phyloP scores from a whole-genome alignment of 2,113 vertebrate genomes.

The Lycaon pictus region DNA sequence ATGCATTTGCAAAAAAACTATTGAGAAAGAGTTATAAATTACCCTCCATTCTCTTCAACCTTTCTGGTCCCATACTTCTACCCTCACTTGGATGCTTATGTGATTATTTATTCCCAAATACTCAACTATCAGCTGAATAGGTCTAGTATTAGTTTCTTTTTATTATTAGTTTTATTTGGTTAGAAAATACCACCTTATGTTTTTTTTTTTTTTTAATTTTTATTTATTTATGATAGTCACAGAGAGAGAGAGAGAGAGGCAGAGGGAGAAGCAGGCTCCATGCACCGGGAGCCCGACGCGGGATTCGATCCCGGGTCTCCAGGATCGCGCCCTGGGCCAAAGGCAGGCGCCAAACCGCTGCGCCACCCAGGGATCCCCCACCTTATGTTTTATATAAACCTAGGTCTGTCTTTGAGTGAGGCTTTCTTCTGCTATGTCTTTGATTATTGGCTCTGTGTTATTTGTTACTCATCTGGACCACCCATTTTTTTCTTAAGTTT shows the following conservation, averaged over 20 bases:
- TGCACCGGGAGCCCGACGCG: too few relatives aligned
- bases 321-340: too few relatives aligned
- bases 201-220: not conserved
- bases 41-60: not conserved
- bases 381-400: not conserved
- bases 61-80: not conserved
- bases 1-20: constrained; percentile 16
- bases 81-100: not conserved
- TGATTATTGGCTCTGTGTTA: not conserved
- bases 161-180: constrained; percentile 36
- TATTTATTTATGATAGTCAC: too few relatives aligned
- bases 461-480: not conserved
- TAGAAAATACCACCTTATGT: not conserved
- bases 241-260: too few relatives aligned
- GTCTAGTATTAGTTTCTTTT: not conserved
- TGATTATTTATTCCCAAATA: not conserved
- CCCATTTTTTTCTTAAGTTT: not conserved
- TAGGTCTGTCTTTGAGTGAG: not conserved
- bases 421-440: constrained; percentile 50
- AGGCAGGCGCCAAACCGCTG: too few relatives aligned
- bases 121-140: not conserved
- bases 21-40: not conserved
- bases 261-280: too few relatives aligned
- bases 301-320: too few relatives aligned
- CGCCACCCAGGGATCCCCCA: not conserved